Base-by-base conservation (phyloP, 2,113 vertebrate genomes). In the Chunga burmeisteri region DNA sequence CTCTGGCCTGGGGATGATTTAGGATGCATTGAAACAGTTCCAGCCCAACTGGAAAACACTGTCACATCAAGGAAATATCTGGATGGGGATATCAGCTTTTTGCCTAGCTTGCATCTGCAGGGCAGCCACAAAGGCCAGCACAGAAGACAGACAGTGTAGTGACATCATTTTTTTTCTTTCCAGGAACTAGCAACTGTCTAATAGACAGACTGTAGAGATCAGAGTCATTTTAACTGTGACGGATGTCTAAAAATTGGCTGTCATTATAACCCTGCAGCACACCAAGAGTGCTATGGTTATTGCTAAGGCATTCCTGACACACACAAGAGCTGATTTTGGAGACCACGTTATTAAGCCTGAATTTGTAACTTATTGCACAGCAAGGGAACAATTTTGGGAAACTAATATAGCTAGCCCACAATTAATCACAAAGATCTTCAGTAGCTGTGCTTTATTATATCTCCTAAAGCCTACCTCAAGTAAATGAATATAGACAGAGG, bases 111-210 rank as follows among this genome's bases (percentile, higher is more conserved):
- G 14, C 26, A n/a, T 30, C 30, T 88, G 27, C 46, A 62, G 19
- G 19, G 36, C 19, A n/a, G 22, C 10, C 36, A 73, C 49, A 49
- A 75, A 65, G 36, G 6, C 10, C 55, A 62, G 13, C 46, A 47
- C 1, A 6, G 42, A 61, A 82, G 19, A 56, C 3, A 58, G 27
- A 36, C 0, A 0, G 6, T 38, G 5, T 11, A 75, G 53, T n/a
- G 11, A 86, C 30, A 59, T 22, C 1, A 25, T 81, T 74, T 80
- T 53, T 2, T 53, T 2, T 56, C 75, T 94, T 74, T 74, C 29
- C 10, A 71, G 67, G 67, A 93, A 18, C 29, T 26, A 34, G 14
- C 11, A 58, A 16, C 26, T 42, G 3, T 32, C 32, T 55, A 58
- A 38, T 3, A 42, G 30, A 42, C 2, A 38, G 26, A 30, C 7